Conservation (phyloP, 2,888 invertebrate species). For the Folsomia candida region DNA sequence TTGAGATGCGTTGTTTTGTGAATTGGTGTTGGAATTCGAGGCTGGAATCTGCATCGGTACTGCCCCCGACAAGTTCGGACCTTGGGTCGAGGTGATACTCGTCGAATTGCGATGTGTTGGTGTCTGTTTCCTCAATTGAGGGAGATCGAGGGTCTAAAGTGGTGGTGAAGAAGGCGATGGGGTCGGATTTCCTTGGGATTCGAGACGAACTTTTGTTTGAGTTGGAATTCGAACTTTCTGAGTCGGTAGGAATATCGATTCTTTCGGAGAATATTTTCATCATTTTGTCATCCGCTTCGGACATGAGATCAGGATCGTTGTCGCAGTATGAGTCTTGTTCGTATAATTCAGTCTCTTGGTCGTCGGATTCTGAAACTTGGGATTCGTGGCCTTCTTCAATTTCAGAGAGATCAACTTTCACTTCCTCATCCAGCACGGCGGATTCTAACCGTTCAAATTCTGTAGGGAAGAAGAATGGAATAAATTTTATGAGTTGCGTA, state of each 20-base stretch:
- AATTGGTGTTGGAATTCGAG: slow-evolving; percentile 51
- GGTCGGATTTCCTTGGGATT: slow-evolving; percentile 19
- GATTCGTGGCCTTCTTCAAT: slow-evolving; percentile 56
- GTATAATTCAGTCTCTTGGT: slow-evolving; percentile 54
- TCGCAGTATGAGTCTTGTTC: slow-evolving; percentile 27
- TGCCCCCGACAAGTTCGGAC: slow-evolving; percentile 36
- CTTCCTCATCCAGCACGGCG: slow-evolving; percentile 79
- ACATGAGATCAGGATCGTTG: neutral
- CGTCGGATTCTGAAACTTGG: slow-evolving; percentile 60
- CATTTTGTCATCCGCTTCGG: slow-evolving; percentile 32
- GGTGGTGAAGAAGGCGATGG: slow-evolving; percentile 46
- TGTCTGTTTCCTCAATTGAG: slow-evolving; percentile 17
- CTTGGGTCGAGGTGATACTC: slow-evolving; percentile 26
- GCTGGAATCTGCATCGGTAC: slow-evolving; percentile 50
- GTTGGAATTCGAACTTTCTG: slow-evolving; percentile 20
- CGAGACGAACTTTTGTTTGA: neutral
- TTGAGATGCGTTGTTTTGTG: neutral
- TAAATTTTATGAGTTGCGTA: neutral
- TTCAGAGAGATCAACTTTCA: slow-evolving; percentile 71
- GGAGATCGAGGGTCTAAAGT: slow-evolving; percentile 48
- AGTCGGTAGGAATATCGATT: slow-evolving; percentile 47
- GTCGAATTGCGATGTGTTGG: slow-evolving; percentile 41
- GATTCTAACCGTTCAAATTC: slow-evolving; percentile 90
- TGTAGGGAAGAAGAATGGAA: neutral
- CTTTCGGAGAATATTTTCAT: slow-evolving; percentile 47